Conservation (phyloP, 1,140 invertebrate genomes). For the Cyphomyrmex costatus region DNA sequence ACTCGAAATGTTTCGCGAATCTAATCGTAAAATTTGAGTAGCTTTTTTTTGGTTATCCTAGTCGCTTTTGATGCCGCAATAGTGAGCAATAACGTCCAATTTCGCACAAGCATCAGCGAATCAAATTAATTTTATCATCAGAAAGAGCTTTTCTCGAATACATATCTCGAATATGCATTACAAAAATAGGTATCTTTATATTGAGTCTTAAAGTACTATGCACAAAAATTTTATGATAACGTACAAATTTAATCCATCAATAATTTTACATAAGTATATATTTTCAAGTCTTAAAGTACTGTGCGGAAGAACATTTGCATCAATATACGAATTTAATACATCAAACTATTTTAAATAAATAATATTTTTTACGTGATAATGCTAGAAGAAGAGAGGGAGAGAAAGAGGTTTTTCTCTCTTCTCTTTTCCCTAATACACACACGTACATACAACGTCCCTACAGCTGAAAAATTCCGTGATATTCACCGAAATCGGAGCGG, state of each 20-base stretch:
- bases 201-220: background rate
- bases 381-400: too few relatives aligned
- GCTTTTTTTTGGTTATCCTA: conserved; percentile 9
- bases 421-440: too few relatives aligned
- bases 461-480: background rate
- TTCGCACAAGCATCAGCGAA: background rate
- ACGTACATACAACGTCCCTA: background rate
- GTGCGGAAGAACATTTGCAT: too few relatives aligned
- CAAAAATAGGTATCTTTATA: background rate
- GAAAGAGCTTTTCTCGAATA: background rate
- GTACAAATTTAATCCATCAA: background rate
- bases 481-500: background rate
- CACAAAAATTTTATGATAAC: background rate
- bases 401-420: too few relatives aligned
- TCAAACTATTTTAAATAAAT: too few relatives aligned
- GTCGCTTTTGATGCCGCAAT: conserved; percentile 6
- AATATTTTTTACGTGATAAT: conserved; percentile 26
- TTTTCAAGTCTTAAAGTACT: too few relatives aligned
- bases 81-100: conserved; percentile 19
- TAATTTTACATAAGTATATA: background rate
- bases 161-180: too few relatives aligned
- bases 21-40: conserved; percentile 20
- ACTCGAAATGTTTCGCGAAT: conserved; percentile 41
- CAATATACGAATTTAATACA: too few relatives aligned
- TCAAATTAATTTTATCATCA: conserved; percentile 2